These are phyloP conservation scores for Octopus sinensis DNA, from an alignment of 1,140 invertebrate species.

Conservation along the genomic window DNA sequence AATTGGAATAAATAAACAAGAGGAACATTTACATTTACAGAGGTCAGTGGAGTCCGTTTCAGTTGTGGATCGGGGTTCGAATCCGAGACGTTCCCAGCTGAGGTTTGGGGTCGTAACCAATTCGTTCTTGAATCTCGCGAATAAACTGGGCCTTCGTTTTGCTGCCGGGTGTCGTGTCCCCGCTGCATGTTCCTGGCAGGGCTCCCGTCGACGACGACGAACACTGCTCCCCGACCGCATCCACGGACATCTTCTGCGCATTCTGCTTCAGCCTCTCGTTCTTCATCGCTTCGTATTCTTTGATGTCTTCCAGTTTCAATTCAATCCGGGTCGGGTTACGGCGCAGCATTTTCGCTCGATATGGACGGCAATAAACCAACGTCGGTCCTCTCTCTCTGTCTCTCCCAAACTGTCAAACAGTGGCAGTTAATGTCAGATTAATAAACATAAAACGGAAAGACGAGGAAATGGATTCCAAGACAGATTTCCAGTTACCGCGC, in stretches of 20 bases:
- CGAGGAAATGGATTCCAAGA: not conserved
- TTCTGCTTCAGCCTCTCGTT: not conserved
- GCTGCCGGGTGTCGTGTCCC: not conserved
- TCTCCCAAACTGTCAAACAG: not conserved
- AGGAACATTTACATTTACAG: no score
- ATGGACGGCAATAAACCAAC: not conserved
- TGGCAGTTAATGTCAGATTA: not conserved
- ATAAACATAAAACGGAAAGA: not conserved
- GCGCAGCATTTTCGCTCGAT: not conserved
- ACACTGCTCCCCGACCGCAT: not conserved
- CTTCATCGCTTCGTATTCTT: not conserved
- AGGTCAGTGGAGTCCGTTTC: no score
- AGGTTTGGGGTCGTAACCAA: conserved; percentile 7
- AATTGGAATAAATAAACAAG: no score
- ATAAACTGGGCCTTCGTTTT: not conserved
- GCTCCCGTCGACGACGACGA: not conserved
- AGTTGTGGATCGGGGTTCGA: not conserved
- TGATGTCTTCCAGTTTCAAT: conserved; percentile 4
- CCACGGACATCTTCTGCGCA: not conserved
- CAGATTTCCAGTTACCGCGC: not conserved
- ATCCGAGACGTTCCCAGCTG: not conserved
- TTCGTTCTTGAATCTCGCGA: not conserved
- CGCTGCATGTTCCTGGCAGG: not conserved
- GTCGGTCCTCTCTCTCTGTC: no score
- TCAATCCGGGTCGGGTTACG: not conserved